Evolutionary conservation across 2,797 vertebrate species (phyloP), one percentile per base, ranked within the genome.

Genomic region (Smutsia temminckii): DNA sequence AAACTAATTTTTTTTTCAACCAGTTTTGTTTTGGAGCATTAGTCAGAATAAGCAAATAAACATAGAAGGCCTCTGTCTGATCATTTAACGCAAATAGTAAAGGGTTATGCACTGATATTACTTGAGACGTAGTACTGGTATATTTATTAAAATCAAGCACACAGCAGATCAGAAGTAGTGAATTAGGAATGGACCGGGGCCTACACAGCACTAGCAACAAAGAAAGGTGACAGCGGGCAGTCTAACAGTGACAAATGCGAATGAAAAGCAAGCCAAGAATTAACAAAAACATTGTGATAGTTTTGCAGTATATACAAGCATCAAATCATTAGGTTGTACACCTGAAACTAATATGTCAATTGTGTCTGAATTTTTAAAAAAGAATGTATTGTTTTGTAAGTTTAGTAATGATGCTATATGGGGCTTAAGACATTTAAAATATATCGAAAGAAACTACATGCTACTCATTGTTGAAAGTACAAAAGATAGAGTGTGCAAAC

Each of bases 41-140:
- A 23, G 12, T 93, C 11, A 74, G 59, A 85, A 59, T 16, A 94
- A 84, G 53, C 75, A 94, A 80, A 92, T 64, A 86, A 95, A 64
- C 55, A 75, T 4, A 85, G 42, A 91, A 88, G 32, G 23, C 9
- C 9, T 64, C 27, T 21, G 53, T 94, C 34, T 46, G 74, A 68
- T 68, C 51, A 68, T 42, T 75, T 57, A 95, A 66, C 77, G 37
- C n/a, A 77, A 34, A 89, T 21, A 88, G 14, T 61, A 7, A 34
- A 29, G 91, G 66, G 29, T 90, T 66, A 63, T 63, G 11, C 34
- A 64, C 18, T 29, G 27, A 85, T 71, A 46, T 49, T 51, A 46
- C 55, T 81, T 69, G 68, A 89, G 68, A 68, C 17, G 79, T 59
- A 61, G 27, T 74, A 17, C 61, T 83, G 79, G 51, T 83, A 10